Evolutionary conservation across 2,888 invertebrate species (phyloP).

Genomic region (Octonoba sinensis): DNA sequence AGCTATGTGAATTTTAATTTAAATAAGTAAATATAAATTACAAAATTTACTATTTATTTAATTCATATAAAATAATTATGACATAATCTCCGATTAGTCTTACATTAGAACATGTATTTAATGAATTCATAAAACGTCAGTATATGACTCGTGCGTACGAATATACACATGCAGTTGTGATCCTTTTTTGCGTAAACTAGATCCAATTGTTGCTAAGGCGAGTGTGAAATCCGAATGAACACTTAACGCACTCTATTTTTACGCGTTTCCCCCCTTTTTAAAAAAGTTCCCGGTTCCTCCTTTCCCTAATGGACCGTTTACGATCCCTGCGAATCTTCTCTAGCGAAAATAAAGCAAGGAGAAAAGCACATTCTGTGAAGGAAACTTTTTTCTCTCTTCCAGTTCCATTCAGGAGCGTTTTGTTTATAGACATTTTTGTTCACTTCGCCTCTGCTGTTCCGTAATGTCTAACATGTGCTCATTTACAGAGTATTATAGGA

Average conservation of each 20-base stretch:
- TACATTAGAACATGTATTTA: too few relatives aligned
- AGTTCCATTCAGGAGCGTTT: conserved; percentile 1
- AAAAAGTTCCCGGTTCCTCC: conserved; percentile 17
- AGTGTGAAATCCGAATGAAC: conserved; percentile 35
- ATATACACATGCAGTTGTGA: not conserved
- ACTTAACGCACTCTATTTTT: conserved; percentile 44
- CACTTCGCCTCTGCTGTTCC: not conserved
- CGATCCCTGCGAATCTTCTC: conserved; percentile 25
- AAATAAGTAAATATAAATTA: too few relatives aligned
- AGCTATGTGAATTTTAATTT: too few relatives aligned
- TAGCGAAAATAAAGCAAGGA: conserved; percentile 36
- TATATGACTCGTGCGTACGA: too few relatives aligned
- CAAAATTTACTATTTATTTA: too few relatives aligned
- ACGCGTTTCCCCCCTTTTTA: conserved; percentile 24
- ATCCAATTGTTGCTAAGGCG: conserved; percentile 8
- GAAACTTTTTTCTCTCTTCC: not conserved
- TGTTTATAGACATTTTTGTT: conserved; percentile 20
- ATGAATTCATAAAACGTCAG: too few relatives aligned
- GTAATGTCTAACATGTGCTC: conserved; percentile 38
- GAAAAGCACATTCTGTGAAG: conserved; percentile 1
- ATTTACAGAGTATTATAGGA: conserved; percentile 28
- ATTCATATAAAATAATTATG: too few relatives aligned
- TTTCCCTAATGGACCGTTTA: conserved; percentile 58
- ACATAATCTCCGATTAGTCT: too few relatives aligned
- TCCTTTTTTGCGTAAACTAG: conserved; percentile 21